These are phyloP conservation scores for Garrulus glandarius DNA, from an alignment of 2,797 vertebrate species.

Conservation along the genomic window DNA sequence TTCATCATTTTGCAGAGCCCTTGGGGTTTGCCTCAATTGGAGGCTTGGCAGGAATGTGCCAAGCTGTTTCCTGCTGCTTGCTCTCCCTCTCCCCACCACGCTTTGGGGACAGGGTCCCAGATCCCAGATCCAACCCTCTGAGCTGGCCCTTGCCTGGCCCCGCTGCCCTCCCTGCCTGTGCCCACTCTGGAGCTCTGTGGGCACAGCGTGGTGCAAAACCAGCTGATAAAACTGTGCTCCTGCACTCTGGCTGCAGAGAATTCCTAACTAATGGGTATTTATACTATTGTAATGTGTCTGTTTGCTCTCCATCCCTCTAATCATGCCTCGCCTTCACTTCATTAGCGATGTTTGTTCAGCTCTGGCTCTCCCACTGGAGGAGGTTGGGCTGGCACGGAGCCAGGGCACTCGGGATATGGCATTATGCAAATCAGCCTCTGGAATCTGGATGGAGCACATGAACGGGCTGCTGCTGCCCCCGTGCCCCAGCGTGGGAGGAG, in stretches of 20 bases:
- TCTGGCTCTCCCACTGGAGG: conserved; percentile 50
- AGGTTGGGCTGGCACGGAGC: conserved; percentile 54
- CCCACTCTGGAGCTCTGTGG: background rate
- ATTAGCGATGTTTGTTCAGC: conserved; percentile 65
- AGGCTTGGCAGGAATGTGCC: conserved; percentile 11
- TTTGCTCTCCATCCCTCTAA: conserved; percentile 54
- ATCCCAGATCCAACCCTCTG: rapidly evolving
- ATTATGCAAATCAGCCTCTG: conserved; percentile 76
- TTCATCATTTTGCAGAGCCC: conserved; percentile 54
- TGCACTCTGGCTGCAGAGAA: background rate
- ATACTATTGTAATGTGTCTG: conserved; percentile 42
- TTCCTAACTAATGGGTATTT: conserved; percentile 52
- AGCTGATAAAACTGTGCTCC: rapidly evolving
- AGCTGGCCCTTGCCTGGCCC: background rate
- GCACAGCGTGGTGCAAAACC: background rate
- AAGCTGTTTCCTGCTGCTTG: background rate
- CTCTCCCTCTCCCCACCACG: background rate
- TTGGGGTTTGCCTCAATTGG: conserved; percentile 45
- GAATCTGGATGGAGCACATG: background rate
- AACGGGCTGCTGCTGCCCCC: background rate
- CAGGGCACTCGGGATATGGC: conserved; percentile 78
- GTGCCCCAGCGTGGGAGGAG: background rate
- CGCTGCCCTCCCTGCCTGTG: background rate
- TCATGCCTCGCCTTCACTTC: conserved; percentile 46
- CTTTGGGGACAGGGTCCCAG: background rate